Evolutionary conservation across 2,797 vertebrate species (phyloP).

Genomic region (Helicolenus hilgendorfi): DNA sequence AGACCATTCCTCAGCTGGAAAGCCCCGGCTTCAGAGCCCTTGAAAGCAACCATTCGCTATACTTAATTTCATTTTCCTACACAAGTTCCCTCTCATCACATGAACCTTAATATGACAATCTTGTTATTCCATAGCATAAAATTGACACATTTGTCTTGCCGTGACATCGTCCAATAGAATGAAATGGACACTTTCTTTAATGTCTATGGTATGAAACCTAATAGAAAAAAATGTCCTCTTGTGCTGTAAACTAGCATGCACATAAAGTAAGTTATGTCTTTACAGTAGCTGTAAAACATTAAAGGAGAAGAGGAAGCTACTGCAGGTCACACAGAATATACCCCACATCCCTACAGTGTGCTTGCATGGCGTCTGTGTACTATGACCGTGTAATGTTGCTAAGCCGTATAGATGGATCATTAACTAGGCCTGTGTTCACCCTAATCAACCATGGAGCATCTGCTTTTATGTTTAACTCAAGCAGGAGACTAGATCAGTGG

Average conservation of each 20-base stretch:
- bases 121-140: background rate
- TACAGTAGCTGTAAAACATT: background rate
- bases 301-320: background rate
- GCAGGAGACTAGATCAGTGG: background rate
- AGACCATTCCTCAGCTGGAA: background rate
- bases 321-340: background rate
- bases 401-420: slow-evolving; percentile 49
- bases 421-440: slow-evolving; percentile 32
- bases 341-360: background rate
- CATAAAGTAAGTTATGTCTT: background rate
- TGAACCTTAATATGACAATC: background rate
- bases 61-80: background rate
- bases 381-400: background rate
- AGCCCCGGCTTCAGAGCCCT: background rate
- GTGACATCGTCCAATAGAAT: background rate
- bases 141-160: background rate
- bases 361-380: background rate
- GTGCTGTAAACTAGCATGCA: background rate
- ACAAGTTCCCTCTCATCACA: background rate
- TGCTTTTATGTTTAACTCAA: slow-evolving; percentile 2
- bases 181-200: background rate
- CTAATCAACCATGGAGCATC: background rate
- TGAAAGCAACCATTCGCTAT: background rate
- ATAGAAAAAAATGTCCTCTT: background rate
- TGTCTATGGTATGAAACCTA: background rate